Percentiles rank a stretch among this genome's conserved stretches.
These are phyloP conservation scores for Uropetala carovei DNA, from an alignment of 2,888 invertebrate species.

Conservation along the genomic window DNA sequence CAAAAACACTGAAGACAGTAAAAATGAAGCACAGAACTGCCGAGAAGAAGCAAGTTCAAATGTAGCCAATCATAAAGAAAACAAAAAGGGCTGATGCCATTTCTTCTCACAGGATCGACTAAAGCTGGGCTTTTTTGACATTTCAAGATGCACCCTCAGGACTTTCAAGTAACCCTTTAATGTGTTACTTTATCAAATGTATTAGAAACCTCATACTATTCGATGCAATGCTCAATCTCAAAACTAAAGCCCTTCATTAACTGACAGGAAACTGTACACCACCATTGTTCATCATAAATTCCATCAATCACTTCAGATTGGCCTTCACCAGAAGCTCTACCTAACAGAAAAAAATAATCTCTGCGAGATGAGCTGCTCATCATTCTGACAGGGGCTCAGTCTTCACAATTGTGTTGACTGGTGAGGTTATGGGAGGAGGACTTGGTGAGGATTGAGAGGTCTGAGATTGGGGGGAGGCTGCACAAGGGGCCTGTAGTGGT, in stretches of 20 bases:
- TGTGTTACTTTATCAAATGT: slow-evolving; percentile 16
- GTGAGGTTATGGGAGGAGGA: slow-evolving; percentile 35
- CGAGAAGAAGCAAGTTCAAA: slow-evolving; percentile 56
- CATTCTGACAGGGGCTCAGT: slow-evolving; percentile 57
- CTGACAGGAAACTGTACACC: slow-evolving; percentile 42
- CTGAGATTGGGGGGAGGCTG: not conserved
- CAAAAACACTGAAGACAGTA: slow-evolving; percentile 49
- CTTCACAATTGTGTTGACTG: slow-evolving; percentile 55
- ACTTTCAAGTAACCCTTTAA: slow-evolving; percentile 11
- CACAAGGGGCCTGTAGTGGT: not conserved
- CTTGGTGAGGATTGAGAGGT: slow-evolving; percentile 18
- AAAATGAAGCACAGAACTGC: slow-evolving; percentile 56
- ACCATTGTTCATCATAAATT: slow-evolving; percentile 28
- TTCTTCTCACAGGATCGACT: slow-evolving; percentile 39
- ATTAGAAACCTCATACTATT: not conserved
- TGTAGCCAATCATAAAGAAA: slow-evolving; percentile 40
- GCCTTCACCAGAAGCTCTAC: slow-evolving; percentile 52
- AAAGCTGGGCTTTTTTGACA: slow-evolving; percentile 27
- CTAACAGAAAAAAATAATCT: slow-evolving; percentile 45
- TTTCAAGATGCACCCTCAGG: slow-evolving; percentile 26
- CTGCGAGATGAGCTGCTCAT: slow-evolving; percentile 44
- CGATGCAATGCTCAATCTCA: slow-evolving; percentile 37
- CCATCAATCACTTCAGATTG: slow-evolving; percentile 39
- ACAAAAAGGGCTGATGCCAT: slow-evolving; percentile 31
- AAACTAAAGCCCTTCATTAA: slow-evolving; percentile 31